Evolutionary conservation across 1,140 invertebrate species (phyloP).

Genomic region (Ceratosolen solmsi): DNA sequence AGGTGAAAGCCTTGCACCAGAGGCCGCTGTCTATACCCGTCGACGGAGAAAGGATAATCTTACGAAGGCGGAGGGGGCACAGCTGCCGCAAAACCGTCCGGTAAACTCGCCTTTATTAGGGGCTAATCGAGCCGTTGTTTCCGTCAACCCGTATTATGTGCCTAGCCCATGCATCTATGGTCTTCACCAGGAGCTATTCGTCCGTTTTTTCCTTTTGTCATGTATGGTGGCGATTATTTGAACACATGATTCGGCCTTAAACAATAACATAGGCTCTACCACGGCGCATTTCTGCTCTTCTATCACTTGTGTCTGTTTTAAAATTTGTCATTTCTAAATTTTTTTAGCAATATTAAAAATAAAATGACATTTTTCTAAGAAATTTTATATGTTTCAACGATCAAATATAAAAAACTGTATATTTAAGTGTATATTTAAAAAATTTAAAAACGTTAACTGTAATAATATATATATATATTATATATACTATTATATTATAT

Average conservation of each 20-base stretch:
- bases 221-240: neutral
- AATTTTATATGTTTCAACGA: too few relatives aligned
- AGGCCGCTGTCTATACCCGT: slow-evolving; percentile 10
- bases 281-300: too few relatives aligned
- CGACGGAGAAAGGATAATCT: slow-evolving; percentile 41
- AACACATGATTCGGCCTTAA: neutral
- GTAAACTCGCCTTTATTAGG: slow-evolving; percentile 31
- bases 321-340: too few relatives aligned
- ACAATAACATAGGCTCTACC: neutral
- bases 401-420: too few relatives aligned
- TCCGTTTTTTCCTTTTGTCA: neutral
- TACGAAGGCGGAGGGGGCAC: neutral
- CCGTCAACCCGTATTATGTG: slow-evolving; percentile 8
- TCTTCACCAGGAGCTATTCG: neutral
- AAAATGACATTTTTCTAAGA: too few relatives aligned
- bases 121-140: slow-evolving; percentile 21
- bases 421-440: too few relatives aligned
- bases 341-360: too few relatives aligned
- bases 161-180: neutral
- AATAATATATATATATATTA: too few relatives aligned
- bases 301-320: too few relatives aligned
- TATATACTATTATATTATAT: too few relatives aligned
- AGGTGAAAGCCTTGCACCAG: slow-evolving; percentile 32
- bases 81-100: neutral
- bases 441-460: too few relatives aligned